Conservation (phyloP, 2,113 vertebrate species). For the Anhinga rufa region DNA sequence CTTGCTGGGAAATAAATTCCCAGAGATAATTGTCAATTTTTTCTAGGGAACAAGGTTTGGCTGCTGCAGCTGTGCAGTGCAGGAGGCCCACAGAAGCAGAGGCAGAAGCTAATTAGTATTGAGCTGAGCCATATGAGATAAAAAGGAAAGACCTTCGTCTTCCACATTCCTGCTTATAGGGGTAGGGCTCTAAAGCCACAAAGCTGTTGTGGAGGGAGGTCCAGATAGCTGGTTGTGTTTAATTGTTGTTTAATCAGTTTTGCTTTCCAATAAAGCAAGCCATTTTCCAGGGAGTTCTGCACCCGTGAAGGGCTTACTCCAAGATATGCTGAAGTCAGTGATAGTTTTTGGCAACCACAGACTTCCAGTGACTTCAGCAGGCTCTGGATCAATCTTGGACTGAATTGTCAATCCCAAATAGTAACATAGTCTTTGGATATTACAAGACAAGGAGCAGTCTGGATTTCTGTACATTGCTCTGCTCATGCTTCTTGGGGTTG, state of each 20-base stretch:
- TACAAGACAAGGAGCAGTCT: neutral
- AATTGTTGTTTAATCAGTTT: neutral
- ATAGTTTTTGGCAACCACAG: neutral
- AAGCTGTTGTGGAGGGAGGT: neutral
- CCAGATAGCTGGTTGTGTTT: neutral
- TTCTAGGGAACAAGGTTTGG: conserved; percentile 17
- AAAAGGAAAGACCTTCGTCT: neutral
- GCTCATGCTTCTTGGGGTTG: neutral
- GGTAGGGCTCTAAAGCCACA: neutral
- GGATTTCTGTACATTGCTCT: neutral
- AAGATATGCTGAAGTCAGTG: neutral
- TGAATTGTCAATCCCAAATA: neutral
- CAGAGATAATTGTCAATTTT: conserved; percentile 42
- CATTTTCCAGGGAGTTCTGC: neutral
- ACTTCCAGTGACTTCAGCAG: neutral
- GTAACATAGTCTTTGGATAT: neutral
- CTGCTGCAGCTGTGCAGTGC: conserved; percentile 35
- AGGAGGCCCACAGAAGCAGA: conserved; percentile 54
- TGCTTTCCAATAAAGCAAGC: neutral
- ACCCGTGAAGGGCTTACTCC: neutral
- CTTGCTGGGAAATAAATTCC: conserved; percentile 58
- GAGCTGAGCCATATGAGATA: neutral
- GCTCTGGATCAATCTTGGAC: neutral
- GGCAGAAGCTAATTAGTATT: conserved; percentile 39
- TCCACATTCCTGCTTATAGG: neutral